Percentiles rank a stretch among this genome's conserved stretches.
These are phyloP conservation scores for Sylvia borin DNA, from an alignment of 2,797 vertebrate genomes.

Conservation along the genomic window DNA sequence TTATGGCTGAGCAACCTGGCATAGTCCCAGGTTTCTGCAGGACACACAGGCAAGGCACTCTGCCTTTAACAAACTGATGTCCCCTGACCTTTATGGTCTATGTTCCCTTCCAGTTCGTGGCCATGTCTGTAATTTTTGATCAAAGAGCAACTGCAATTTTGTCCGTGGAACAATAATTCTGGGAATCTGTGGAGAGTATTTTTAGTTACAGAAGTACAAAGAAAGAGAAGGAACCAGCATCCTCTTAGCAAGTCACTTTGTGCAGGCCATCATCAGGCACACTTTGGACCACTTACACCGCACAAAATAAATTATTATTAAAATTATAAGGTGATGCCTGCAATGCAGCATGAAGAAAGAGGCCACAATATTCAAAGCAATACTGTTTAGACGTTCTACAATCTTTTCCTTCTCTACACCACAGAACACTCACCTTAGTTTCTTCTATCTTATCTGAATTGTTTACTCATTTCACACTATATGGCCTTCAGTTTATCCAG, in stretches of 20 bases:
- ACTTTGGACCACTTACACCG: neutral
- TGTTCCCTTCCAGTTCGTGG: neutral
- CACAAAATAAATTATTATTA: neutral
- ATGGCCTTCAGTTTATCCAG: neutral
- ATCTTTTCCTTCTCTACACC: neutral
- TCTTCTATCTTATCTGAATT: neutral
- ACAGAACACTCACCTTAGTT: neutral
- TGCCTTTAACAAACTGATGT: neutral
- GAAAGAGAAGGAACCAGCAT: neutral
- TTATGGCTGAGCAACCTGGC: neutral
- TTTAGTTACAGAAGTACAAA: neutral
- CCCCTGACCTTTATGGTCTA: neutral
- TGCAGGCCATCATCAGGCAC: neutral
- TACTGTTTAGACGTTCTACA: neutral
- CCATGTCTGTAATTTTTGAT: neutral
- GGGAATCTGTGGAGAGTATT: neutral
- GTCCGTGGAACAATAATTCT: conserved; percentile 1
- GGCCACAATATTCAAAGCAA: neutral
- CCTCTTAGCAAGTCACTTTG: neutral
- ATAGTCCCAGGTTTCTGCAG: neutral
- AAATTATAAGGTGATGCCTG: neutral
- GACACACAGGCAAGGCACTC: neutral
- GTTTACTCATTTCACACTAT: neutral
- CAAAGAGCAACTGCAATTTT: neutral
- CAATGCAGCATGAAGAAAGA: neutral